Base-by-base conservation (phyloP, 2,888 invertebrate genomes). In the Uropetala carovei region DNA sequence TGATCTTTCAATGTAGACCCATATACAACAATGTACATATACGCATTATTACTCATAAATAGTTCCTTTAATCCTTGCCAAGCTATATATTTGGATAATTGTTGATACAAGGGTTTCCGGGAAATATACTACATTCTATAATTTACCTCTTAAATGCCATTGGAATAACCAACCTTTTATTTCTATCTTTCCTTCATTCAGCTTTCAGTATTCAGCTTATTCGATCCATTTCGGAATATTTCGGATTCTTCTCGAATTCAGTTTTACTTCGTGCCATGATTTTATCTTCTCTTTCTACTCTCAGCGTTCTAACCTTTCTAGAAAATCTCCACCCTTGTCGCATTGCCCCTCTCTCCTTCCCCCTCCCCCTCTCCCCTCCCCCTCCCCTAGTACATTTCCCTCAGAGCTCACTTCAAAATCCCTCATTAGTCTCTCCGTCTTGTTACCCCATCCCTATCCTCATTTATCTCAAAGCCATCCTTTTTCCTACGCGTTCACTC, bases 401-500 rank as follows among this genome's bases (percentile, higher is more conserved):
- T n/a, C 68, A n/a, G n/a, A n/a, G n/a, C 68, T 68, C 18, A 10
- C 68, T 68, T n/a, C 68, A 68, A 68, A n/a, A 68, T 68, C 68
- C 68, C 68, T 68, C 68, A 68, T 68, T 68, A 68, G 68, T 68
- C 68, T n/a, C n/a, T 68, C n/a, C n/a, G n/a, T 18, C n/a, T 18
- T 43, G 43, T 43, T 43, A 1, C 5, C 43, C 43, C 43, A 43
- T 43, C 43, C 9, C 68, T 68, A 68, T 68, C 68, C 68, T 68
- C 68, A 68, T 68, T 68, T 68, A 68, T 68, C 68, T 22, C 68
- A n/a, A 68, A n/a, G n/a, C 68, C 68, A 11, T 68, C n/a, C n/a
- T 68, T 68, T 68, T 68, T 68, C 22, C 68, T n/a, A 68, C n/a
- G 68, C 68, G 16, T 68, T 68, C 1, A 68, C 18, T 68, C 18